A percentile compares a stretch with the other conserved stretches of the same genome.
These are phyloP conservation scores for Argyresthia albistria DNA, from an alignment of 2,888 invertebrate species.

Conservation along the genomic window DNA sequence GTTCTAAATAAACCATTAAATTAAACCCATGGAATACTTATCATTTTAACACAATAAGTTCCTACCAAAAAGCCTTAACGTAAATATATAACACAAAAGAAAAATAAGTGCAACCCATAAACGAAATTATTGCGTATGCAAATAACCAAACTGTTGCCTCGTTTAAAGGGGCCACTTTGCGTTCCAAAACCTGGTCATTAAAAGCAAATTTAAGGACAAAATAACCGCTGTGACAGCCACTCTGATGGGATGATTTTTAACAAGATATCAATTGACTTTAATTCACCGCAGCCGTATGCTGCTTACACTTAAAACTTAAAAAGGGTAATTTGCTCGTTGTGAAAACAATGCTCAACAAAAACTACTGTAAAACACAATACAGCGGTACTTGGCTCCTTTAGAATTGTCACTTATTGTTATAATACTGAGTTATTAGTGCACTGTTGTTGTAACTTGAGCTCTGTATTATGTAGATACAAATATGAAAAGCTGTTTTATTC, in stretches of 20 bases:
- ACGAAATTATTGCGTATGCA: neutral
- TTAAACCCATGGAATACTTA: too few species aligned
- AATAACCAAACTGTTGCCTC: neutral
- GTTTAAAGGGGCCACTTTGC: neutral
- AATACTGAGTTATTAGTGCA: too few species aligned
- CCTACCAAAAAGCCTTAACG: neutral
- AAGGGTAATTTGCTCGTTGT: conserved; percentile 28
- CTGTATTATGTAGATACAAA: too few species aligned
- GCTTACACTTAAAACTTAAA: conserved; percentile 44
- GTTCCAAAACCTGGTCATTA: conserved; percentile 5
- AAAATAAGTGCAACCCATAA: neutral
- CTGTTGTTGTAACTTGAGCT: neutral
- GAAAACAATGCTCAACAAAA: neutral
- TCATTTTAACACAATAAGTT: too few species aligned
- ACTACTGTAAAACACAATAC: neutral
- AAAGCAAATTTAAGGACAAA: conserved; percentile 19
- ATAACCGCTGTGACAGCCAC: conserved; percentile 20
- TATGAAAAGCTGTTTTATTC: too few species aligned
- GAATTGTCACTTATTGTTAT: neutral
- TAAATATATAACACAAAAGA: neutral
- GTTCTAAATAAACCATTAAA: too few species aligned
- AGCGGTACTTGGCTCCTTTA: neutral
- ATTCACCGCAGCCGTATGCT: conserved; percentile 28
- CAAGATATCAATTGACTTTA: conserved; percentile 37
- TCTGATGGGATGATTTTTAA: conserved; percentile 20